Conservation (phyloP, 2,888 invertebrate genomes). For the Unio delphinus region DNA sequence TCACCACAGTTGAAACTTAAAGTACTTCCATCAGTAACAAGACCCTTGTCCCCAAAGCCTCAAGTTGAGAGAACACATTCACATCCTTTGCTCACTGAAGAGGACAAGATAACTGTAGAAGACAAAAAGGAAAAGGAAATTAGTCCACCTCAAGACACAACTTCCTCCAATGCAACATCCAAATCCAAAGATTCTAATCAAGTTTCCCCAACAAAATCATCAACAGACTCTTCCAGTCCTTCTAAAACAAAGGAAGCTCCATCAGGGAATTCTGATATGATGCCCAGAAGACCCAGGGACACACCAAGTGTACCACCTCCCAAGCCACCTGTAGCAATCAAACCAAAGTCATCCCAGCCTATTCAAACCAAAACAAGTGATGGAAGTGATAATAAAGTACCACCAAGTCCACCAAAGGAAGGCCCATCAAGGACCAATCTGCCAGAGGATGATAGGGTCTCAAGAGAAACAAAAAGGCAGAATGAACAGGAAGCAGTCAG, state of each 20-base stretch:
- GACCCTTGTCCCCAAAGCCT: slow-evolving; percentile 25
- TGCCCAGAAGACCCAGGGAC: slow-evolving; percentile 23
- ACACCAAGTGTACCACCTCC: slow-evolving; percentile 33
- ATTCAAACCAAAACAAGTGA: slow-evolving; percentile 8
- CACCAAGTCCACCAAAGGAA: slow-evolving; percentile 14
- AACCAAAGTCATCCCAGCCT: slow-evolving; percentile 23
- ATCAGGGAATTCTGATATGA: slow-evolving; percentile 16
- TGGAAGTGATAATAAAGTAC: neutral
- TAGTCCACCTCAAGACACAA: neutral
- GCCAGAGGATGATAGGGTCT: slow-evolving; percentile 15
- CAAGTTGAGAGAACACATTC: slow-evolving; percentile 11
- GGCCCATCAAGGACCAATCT: slow-evolving; percentile 12
- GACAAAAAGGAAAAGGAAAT: slow-evolving; percentile 2
- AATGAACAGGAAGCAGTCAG: slow-evolving; percentile 38
- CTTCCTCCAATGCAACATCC: slow-evolving; percentile 2
- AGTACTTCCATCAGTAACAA: slow-evolving; percentile 22
- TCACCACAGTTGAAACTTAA: slow-evolving; percentile 40
- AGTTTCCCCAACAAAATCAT: slow-evolving; percentile 2
- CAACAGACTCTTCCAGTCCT: slow-evolving; percentile 14
- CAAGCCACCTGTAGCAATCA: slow-evolving; percentile 32
- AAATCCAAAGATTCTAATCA: slow-evolving; percentile 6
- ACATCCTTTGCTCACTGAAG: slow-evolving; percentile 3
- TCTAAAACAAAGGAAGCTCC: slow-evolving; percentile 12
- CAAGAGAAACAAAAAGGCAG: slow-evolving; percentile 14
- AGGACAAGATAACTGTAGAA: slow-evolving; percentile 4